These are phyloP conservation scores for Meriones psammophilus DNA, from an alignment of 2,797 vertebrate species.

Conservation along the genomic window DNA sequence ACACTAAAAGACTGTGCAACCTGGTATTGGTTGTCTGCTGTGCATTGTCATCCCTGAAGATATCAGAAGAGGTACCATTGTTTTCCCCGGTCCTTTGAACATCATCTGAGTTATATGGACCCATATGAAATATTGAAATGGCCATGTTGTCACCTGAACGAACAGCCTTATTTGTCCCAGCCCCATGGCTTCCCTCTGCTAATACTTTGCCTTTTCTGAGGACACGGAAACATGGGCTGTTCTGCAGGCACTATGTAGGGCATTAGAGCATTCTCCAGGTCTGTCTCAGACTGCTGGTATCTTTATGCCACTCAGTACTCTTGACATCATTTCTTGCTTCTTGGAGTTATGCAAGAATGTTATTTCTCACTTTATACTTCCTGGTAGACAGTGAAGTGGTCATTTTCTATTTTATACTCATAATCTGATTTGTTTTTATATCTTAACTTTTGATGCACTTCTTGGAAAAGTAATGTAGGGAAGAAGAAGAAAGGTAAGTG, in stretches of 20 bases:
- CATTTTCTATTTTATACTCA: not conserved
- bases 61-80: accelerated
- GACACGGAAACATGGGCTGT: not conserved
- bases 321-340: not conserved
- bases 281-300: accelerated
- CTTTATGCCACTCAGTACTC: accelerated
- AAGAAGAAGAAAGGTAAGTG: not conserved
- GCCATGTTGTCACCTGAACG: not conserved
- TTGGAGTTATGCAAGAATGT: not conserved
- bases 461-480: no score
- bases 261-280: no score
- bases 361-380: not conserved
- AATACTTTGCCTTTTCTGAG: accelerated
- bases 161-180: not conserved
- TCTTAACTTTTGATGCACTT: not conserved
- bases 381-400: not conserved
- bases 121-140: not conserved
- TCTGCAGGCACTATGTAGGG: not conserved
- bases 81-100: not conserved
- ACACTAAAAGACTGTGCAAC: no score
- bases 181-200: no score
- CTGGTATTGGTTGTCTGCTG: not conserved
- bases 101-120: not conserved
- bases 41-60: not conserved
- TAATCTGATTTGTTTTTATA: not conserved